A percentile compares a stretch with the other conserved stretches of the same genome.
These are phyloP conservation scores for Herpetotheres cachinnans DNA, from an alignment of 2,113 vertebrate species.

Conservation along the genomic window DNA sequence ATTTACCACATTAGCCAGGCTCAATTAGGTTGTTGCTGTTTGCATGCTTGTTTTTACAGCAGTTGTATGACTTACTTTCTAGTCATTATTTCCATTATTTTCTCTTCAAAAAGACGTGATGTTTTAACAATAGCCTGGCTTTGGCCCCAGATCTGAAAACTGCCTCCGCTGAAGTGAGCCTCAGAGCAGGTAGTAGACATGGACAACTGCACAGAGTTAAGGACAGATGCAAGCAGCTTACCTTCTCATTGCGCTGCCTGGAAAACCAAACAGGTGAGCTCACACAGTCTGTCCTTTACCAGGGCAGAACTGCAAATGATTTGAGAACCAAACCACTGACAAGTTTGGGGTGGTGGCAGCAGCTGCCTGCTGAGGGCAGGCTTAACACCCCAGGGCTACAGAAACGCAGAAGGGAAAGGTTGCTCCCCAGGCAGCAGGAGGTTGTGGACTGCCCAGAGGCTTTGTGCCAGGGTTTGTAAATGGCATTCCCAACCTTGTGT, in stretches of 20 bases:
- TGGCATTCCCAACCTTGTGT: not conserved
- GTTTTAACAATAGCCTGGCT: not conserved
- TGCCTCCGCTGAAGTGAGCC: not conserved
- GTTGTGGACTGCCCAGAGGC: not conserved
- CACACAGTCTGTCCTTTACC: not conserved
- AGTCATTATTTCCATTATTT: not conserved
- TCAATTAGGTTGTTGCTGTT: not conserved
- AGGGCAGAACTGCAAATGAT: not conserved
- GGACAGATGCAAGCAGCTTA: not conserved
- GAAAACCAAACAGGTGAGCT: not conserved
- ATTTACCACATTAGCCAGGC: not conserved
- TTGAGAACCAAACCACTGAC: not conserved
- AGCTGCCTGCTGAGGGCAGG: not conserved
- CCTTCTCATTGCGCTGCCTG: not conserved
- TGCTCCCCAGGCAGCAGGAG: not conserved
- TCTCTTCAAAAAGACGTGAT: not conserved
- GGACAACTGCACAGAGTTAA: not conserved
- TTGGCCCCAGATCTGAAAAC: not conserved
- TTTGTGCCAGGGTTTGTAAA: not conserved
- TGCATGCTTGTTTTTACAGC: not conserved
- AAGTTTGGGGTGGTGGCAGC: not conserved
- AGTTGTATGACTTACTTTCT: not conserved
- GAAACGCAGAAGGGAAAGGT: not conserved
- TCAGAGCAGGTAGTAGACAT: not conserved
- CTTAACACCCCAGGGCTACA: not conserved